These are phyloP conservation scores for Cyclophora punctaria DNA, from an alignment of 2,888 invertebrate genomes.

Conservation along the genomic window DNA sequence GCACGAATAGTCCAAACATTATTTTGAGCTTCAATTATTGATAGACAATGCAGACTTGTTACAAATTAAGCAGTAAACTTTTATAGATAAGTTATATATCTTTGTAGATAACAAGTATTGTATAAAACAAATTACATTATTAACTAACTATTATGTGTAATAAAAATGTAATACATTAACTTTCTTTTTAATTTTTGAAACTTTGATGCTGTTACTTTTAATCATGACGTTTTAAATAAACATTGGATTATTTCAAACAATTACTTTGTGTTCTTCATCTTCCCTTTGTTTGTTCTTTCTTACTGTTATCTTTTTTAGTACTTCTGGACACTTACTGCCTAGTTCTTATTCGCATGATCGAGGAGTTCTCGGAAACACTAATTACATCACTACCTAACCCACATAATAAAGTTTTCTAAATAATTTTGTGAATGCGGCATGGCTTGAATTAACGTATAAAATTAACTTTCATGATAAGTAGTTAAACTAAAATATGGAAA, in stretches of 20 bases:
- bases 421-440: no score
- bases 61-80: constrained; percentile 8
- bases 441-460: no score
- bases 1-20: constrained; percentile 5
- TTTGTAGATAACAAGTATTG: constrained; percentile 28
- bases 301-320: no score
- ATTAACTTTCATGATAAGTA: no score
- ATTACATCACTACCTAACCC: no score
- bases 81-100: constrained; percentile 11
- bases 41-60: constrained; percentile 8
- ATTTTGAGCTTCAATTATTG: constrained; percentile 6
- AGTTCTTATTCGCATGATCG: no score
- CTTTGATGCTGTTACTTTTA: constrained; percentile 65
- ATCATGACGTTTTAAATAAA: constrained; percentile 72
- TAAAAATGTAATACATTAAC: constrained; percentile 37
- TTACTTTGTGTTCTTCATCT: constrained; percentile 4
- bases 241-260: constrained; percentile 50
- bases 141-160: constrained; percentile 27
- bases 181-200: constrained; percentile 54
- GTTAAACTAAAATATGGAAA: no score
- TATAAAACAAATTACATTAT: constrained; percentile 33
- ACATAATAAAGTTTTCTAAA: no score
- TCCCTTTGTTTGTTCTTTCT: no score
- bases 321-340: no score
- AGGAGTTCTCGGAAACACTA: no score